Evolutionary conservation across 2,797 vertebrate species (phyloP), one percentile per base, ranked within the genome.

Genomic region (Melanogrammus aeglefinus): DNA sequence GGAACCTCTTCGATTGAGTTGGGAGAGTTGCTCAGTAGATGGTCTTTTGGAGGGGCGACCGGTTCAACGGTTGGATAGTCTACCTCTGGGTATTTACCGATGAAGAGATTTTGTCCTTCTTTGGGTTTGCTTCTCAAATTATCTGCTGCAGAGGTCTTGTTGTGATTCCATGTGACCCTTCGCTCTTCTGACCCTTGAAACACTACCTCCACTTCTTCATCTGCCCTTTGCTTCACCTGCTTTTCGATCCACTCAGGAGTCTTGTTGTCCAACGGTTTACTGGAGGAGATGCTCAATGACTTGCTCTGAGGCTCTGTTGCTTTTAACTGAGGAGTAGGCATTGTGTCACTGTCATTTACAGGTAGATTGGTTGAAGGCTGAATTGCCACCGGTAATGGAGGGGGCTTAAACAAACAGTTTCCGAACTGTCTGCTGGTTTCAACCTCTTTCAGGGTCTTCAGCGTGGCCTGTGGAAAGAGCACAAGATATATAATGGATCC

Each of bases 41-140:
- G 10, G 44, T 74, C 57, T 76, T n/a, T 70, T 27, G 72, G 73
- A n/a, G 78, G 70, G 74, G 74, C 39, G 14, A 77, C 72, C 0
- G 85, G 74, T 72, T 86, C 77, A 8, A 84, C 73, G 14, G 24
- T 82, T 35, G 86, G 87, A 66, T 92, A 90, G 77, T 90, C 88
- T 41, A 92, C 85, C 75, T 90, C 92, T 75, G 89, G 89, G 77
- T 92, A 87, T 74, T 73, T 86, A 18, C 78, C 85, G 0, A 81
- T 1, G 13, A 91, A 81, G 70, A 86, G 27, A 29, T 14, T 16
- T 35, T 84, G 80, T 33, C 76, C 69, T 75, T 72, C 77, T n/a
- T 74, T 79, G 63, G 76, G 72, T 44, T 85, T 87, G 38, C 66
- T 51, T 77, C 31, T 75, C 1, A 73, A 39, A 14, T 75, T 78